phyloP scores from a whole-genome alignment of 1,140 invertebrate species.

The Apocrypta bakeri region DNA sequence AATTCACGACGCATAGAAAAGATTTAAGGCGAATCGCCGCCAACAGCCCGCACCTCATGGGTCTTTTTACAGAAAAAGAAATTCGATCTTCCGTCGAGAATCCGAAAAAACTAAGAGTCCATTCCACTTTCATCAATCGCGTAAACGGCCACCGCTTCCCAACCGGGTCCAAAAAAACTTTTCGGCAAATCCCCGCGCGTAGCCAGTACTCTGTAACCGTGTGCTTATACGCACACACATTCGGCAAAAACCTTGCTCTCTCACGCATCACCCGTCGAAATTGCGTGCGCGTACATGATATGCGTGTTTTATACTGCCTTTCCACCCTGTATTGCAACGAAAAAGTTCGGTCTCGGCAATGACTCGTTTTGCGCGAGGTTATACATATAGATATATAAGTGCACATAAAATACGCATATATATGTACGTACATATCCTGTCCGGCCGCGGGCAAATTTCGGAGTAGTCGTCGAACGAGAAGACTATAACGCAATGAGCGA shows the following conservation, averaged over 20 bases:
- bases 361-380: constrained; percentile 20
- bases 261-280: neutral
- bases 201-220: neutral
- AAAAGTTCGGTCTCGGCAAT: constrained; percentile 33
- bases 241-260: neutral
- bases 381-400: too few species aligned
- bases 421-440: neutral
- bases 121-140: neutral
- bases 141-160: neutral
- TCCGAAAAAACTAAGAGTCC: neutral
- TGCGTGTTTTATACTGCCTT: neutral
- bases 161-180: neutral
- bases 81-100: too few species aligned
- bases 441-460: constrained; percentile 45
- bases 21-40: too few species aligned
- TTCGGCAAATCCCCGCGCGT: neutral
- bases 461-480: neutral
- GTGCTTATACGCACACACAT: too few species aligned
- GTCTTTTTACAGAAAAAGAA: too few species aligned
- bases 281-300: neutral
- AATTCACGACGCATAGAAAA: too few species aligned
- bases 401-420: constrained; percentile 23
- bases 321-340: neutral
- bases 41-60: too few species aligned
- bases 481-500: constrained; percentile 21